Base-by-base conservation (phyloP, 2,113 vertebrate species). In the Pagrus major region DNA sequence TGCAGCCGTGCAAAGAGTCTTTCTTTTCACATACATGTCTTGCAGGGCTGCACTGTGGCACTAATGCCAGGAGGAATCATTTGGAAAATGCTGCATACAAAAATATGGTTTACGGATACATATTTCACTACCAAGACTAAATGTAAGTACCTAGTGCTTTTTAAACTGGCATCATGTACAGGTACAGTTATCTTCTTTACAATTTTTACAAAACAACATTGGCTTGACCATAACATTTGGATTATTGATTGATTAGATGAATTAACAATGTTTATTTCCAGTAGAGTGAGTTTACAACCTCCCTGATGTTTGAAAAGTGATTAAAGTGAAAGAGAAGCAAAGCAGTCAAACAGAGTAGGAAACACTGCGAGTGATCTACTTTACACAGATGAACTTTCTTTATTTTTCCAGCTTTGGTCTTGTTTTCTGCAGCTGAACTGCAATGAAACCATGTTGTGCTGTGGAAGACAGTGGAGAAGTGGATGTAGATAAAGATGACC, bases 11-110 rank as follows among this genome's bases (percentile, higher is more conserved):
- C 16, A 68, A 75, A 33, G 33, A 59, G 29, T 75, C 65, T 75
- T 31, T 56, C 27, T 76, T 79, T 85, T 76, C 52, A 86, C 56
- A 84, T 72, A 78, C 21, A 77, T n/a, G 5, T 59, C 23, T 55
- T 49, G 39, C 49, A 52, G 67, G 31, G 37, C 37, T 61, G 41
- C 37, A 46, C 35, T 25, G 42, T 59, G 39, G 33, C 66, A 68
- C 16, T 27, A 60, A 59, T 51, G 33, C 14, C 31, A 18, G 35
- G 7, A 70, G 20, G 23, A 72, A 31, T 42, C 5, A 15, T 63
- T 55, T 56, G 27, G 6, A 42, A 74, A 70, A 73, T 61, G 29
- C 6, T 37, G 55, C 27, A 49, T 76, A 15, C 1, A n/a, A 71
- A 76, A 59, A 58, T 16, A n/a, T 25, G 15, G 16, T 54, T 51